A percentile compares a stretch with the other conserved stretches of the same genome.
phyloP scores from a whole-genome alignment of 1,140 invertebrate genomes.

The Lutraria rhynchaena region DNA sequence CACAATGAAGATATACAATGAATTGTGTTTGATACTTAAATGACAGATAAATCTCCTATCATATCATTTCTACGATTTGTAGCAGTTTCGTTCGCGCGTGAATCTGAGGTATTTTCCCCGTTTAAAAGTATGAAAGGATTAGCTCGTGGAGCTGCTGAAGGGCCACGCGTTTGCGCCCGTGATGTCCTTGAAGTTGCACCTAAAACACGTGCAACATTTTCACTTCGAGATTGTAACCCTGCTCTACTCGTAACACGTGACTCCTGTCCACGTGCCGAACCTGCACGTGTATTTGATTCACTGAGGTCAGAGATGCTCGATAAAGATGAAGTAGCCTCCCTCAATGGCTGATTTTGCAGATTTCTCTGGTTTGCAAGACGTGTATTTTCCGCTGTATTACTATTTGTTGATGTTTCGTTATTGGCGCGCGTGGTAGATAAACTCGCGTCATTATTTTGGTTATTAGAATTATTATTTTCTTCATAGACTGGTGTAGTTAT shows the following conservation, averaged over 20 bases:
- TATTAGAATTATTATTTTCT: neutral
- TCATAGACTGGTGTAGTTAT: neutral
- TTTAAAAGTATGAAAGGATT: neutral
- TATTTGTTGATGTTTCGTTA: neutral
- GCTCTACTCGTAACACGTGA: neutral
- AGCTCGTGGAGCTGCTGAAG: neutral
- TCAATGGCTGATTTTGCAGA: neutral
- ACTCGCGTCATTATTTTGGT: no score
- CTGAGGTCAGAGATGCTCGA: neutral
- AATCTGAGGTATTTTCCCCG: neutral
- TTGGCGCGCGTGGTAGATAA: neutral
- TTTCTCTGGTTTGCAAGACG: neutral
- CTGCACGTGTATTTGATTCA: neutral
- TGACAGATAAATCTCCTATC: no score
- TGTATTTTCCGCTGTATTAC: neutral
- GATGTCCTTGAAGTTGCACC: slow-evolving; percentile 29
- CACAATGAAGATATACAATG: no score
- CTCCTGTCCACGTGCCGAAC: neutral
- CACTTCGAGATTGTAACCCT: slow-evolving; percentile 6
- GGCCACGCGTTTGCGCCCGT: slow-evolving; percentile 21
- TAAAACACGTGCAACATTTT: slow-evolving; percentile 28
- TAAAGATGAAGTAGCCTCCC: neutral
- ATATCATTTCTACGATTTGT: no score
- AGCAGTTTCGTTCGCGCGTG: neutral
- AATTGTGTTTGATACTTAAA: no score